Percentiles rank a stretch among this genome's conserved stretches.
phyloP scores from a whole-genome alignment of 2,113 vertebrate genomes.

The Pogona vitticeps region DNA sequence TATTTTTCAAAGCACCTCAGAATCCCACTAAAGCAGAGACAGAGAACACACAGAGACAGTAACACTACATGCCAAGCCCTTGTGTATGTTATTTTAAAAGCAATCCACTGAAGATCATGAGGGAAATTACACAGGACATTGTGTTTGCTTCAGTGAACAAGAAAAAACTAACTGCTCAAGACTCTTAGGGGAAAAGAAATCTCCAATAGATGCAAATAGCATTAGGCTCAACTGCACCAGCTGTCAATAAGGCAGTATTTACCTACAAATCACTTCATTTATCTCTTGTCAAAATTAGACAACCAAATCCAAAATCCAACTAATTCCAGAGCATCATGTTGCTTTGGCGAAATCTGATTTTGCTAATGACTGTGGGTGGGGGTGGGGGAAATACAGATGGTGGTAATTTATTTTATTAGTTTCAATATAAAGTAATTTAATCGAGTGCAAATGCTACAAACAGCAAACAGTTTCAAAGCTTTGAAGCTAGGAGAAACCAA shows the following conservation, averaged over 20 bases:
- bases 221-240: slow-evolving; percentile 25
- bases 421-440: slow-evolving; percentile 4
- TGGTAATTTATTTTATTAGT: slow-evolving; percentile 11
- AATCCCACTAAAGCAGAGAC: not conserved
- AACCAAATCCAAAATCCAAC: not conserved
- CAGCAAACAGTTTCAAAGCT: not conserved
- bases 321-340: not conserved
- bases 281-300: not conserved
- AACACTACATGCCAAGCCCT: not conserved
- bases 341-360: slow-evolving; percentile 8
- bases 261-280: slow-evolving; percentile 16
- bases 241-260: not conserved
- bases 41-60: not conserved
- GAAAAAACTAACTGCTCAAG: not conserved
- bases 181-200: fast-evolving
- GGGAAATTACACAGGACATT: not conserved
- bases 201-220: not conserved
- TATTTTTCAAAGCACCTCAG: not conserved
- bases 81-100: not conserved
- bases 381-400: not conserved
- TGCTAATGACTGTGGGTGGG: not conserved
- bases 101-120: not conserved
- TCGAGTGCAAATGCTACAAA: slow-evolving; percentile 21
- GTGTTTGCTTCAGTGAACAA: not conserved
- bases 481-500: not conserved